Percentiles rank a stretch among this genome's conserved stretches.
phyloP scores from a whole-genome alignment of 2,888 invertebrate genomes.

The Trachelus troglodyta region DNA sequence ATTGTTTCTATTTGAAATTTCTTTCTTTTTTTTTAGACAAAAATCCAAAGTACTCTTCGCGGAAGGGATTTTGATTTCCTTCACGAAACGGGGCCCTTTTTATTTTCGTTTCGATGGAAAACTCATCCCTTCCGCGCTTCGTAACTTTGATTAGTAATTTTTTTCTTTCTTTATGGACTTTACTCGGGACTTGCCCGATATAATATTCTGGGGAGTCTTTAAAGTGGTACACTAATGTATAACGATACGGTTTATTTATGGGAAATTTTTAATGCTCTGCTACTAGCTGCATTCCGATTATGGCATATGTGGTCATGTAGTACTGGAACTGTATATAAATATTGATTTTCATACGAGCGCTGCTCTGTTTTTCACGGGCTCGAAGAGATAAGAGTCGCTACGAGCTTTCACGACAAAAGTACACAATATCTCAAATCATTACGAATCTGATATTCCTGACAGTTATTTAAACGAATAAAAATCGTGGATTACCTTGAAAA shows the following conservation, averaged over 20 bases:
- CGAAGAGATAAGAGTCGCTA: too few species aligned
- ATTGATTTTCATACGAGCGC: background rate
- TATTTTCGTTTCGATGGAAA: background rate
- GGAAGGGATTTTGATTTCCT: background rate
- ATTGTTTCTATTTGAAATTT: background rate
- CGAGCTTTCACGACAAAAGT: too few species aligned
- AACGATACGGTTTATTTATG: background rate
- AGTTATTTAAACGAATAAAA: background rate
- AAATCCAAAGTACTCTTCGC: background rate
- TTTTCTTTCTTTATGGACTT: background rate
- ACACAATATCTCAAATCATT: too few species aligned
- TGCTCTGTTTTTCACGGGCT: too few species aligned
- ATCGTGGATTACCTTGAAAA: background rate
- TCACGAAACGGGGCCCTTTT: background rate
- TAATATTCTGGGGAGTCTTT: background rate
- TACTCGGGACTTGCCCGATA: background rate
- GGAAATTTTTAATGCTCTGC: background rate
- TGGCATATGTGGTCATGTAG: background rate
- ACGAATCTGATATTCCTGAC: background rate
- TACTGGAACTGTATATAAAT: background rate
- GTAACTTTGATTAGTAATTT: background rate
- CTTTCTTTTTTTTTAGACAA: background rate
- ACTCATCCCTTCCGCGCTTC: background rate
- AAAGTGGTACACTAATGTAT: background rate
- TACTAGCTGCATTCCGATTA: background rate